Evolutionary conservation across 1,140 invertebrate genomes (phyloP).

Genomic region (Episyrphus balteatus): DNA sequence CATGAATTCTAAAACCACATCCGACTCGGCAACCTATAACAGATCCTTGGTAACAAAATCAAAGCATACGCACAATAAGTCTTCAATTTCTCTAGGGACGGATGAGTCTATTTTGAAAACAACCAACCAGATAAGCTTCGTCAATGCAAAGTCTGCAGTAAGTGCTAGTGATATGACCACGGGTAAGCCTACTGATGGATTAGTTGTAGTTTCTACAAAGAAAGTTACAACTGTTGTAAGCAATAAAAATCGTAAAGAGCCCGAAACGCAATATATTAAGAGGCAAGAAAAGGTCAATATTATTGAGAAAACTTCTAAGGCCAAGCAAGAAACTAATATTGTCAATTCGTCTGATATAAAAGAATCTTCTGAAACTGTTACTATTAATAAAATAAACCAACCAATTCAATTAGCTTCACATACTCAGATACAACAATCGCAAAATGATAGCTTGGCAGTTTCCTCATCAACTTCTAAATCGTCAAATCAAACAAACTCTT

Average conservation of each 20-base stretch:
- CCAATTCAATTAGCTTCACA: too few species aligned
- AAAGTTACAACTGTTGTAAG: conserved; percentile 38
- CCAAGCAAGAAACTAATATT: conserved; percentile 24
- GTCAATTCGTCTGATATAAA: conserved; percentile 13
- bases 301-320: conserved; percentile 29
- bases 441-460: too few species aligned
- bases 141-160: conserved; percentile 41
- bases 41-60: background rate
- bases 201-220: conserved; percentile 41
- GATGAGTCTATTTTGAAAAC: conserved; percentile 43
- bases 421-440: too few species aligned
- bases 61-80: conserved; percentile 46
- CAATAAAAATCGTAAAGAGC: conserved; percentile 26
- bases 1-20: conserved; percentile 9
- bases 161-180: conserved; percentile 32
- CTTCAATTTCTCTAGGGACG: conserved; percentile 49
- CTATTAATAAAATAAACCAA: too few species aligned
- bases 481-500: too few species aligned
- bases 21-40: background rate
- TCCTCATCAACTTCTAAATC: too few species aligned
- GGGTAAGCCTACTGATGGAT: conserved; percentile 43
- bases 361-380: too few species aligned
- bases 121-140: conserved; percentile 49
- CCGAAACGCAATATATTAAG: conserved; percentile 31
- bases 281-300: conserved; percentile 29